Conservation (phyloP, 2,113 vertebrate genomes). For the Heteronetta atricapilla region DNA sequence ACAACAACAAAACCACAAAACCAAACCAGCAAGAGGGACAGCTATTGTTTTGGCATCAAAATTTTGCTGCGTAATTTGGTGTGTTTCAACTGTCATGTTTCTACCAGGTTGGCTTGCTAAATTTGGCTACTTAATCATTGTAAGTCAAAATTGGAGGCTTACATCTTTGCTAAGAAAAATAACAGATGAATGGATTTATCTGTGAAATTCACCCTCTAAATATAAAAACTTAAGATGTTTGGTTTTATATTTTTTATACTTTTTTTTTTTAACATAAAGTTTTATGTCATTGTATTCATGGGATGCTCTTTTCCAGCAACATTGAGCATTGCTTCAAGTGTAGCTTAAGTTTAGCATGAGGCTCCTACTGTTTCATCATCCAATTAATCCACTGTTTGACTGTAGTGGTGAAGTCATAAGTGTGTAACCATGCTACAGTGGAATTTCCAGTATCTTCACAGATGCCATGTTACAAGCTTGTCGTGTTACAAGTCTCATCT, state of each 20-base stretch:
- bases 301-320: neutral
- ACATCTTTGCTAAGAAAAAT: neutral
- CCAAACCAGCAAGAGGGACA: neutral
- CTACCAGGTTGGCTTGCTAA: neutral
- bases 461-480: neutral
- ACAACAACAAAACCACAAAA: neutral
- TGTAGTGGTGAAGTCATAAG: neutral
- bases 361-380: neutral
- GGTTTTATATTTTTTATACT: too few relatives aligned
- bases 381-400: neutral
- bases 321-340: neutral
- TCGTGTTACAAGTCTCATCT: too few relatives aligned
- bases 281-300: rapidly evolving
- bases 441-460: neutral
- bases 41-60: neutral
- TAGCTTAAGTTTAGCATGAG: neutral
- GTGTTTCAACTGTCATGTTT: neutral
- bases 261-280: neutral
- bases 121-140: neutral
- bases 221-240: neutral
- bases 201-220: neutral
- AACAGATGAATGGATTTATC: neutral
- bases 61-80: neutral
- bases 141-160: neutral
- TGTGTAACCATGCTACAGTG: neutral